A percentile compares a stretch with the other conserved stretches of the same genome.
phyloP scores from a whole-genome alignment of 2,797 vertebrate species.

The Scomberomorus guttatus region DNA sequence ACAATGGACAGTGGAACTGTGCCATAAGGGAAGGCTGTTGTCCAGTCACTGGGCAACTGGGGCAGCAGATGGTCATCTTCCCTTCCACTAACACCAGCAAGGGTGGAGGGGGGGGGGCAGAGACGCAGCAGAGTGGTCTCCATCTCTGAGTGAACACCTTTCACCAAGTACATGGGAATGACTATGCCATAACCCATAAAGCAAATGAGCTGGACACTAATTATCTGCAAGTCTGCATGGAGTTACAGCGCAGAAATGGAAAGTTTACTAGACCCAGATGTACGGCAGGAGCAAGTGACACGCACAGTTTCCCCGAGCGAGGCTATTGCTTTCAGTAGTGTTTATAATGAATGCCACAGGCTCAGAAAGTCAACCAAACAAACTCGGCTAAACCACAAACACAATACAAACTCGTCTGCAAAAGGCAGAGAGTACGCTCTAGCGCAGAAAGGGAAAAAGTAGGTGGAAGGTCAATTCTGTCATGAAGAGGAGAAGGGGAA shows the following conservation, averaged over 20 bases:
- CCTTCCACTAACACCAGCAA: conserved; percentile 81
- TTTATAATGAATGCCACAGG: conserved; percentile 43
- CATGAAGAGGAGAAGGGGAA: conserved; percentile 34
- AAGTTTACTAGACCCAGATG: conserved; percentile 42
- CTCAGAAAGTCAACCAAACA: conserved; percentile 45
- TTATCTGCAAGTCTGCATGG: conserved; percentile 48
- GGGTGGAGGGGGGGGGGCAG: conserved; percentile 27
- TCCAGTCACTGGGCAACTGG: conserved; percentile 85
- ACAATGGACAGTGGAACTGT: conserved; percentile 83
- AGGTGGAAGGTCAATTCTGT: conserved; percentile 67
- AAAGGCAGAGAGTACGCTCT: conserved; percentile 28
- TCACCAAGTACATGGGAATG: conserved; percentile 72
- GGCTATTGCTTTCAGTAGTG: conserved; percentile 23
- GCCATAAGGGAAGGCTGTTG: conserved; percentile 82
- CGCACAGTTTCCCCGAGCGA: background rate
- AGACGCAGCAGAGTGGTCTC: conserved; percentile 49
- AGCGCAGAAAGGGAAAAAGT: conserved; percentile 46
- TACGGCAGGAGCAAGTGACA: conserved; percentile 10
- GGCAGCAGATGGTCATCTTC: conserved; percentile 86
- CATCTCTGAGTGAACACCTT: conserved; percentile 63
- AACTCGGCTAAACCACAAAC: conserved; percentile 42
- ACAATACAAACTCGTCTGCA: conserved; percentile 8
- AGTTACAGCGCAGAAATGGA: conserved; percentile 56
- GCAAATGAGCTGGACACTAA: conserved; percentile 70
- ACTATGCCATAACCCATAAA: conserved; percentile 72